Conservation (phyloP, 1,140 invertebrate species). For the Pentalonia nigronervosa region DNA sequence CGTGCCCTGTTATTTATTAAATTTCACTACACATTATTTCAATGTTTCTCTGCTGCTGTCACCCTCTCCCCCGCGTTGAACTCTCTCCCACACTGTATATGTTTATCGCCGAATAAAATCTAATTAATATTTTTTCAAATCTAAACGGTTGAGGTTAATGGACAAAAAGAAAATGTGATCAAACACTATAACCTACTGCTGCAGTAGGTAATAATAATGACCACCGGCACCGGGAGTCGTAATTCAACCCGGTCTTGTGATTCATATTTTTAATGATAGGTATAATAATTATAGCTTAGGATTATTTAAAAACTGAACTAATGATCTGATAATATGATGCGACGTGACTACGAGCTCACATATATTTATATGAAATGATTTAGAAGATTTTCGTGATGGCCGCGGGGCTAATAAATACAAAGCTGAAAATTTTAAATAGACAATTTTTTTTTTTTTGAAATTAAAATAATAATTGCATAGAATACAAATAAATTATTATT, state of each 20-base stretch:
- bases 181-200: background rate
- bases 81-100: background rate
- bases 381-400: background rate
- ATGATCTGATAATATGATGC: conserved; percentile 49
- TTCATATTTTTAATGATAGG: conserved; percentile 26
- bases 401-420: background rate
- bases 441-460: conserved; percentile 6
- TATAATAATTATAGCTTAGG: conserved; percentile 15
- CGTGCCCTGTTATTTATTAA: conserved; percentile 27
- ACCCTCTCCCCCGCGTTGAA: background rate
- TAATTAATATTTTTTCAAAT: background rate
- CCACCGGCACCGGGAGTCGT: background rate
- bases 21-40: background rate
- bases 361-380: background rate
- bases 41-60: background rate
- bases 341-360: background rate
- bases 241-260: background rate
- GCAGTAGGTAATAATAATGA: background rate
- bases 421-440: conserved; percentile 4
- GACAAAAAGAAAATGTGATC: conserved; percentile 35
- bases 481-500: background rate
- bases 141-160: background rate
- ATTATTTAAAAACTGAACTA: conserved; percentile 30
- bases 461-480: background rate
- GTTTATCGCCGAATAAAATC: background rate